phyloP scores from a whole-genome alignment of 1,140 invertebrate genomes.

The Coboldia fuscipes region DNA sequence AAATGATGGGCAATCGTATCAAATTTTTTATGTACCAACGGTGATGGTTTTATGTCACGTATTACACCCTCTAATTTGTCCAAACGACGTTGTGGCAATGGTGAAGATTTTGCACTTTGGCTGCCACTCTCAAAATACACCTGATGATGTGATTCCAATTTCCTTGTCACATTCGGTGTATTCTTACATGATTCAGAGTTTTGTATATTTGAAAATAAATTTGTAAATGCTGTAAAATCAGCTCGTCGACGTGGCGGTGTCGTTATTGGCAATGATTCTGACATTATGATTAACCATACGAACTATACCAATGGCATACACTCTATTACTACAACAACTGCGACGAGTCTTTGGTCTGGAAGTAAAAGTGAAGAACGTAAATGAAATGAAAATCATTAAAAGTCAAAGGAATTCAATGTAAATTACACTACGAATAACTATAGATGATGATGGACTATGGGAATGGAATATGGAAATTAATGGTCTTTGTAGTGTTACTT shows the following conservation, averaged over 20 bases:
- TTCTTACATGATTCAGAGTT: slow-evolving; percentile 4
- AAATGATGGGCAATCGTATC: neutral
- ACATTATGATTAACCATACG: too few species aligned
- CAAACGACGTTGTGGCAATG: slow-evolving; percentile 2
- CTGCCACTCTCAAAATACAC: neutral
- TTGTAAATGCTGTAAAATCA: neutral
- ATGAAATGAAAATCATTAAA: too few species aligned
- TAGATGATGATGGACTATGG: too few species aligned
- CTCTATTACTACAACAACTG: too few species aligned
- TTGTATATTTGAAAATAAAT: neutral
- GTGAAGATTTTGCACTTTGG: slow-evolving; percentile 2
- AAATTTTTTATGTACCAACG: neutral
- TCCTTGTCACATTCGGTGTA: slow-evolving; percentile 2
- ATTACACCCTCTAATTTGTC: slow-evolving; percentile 3
- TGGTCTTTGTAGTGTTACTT: too few species aligned
- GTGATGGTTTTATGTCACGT: slow-evolving; percentile 3
- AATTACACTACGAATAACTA: too few species aligned
- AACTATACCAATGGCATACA: too few species aligned
- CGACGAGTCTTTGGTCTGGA: too few species aligned
- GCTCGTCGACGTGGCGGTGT: neutral
- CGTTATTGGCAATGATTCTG: neutral
- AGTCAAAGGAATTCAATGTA: too few species aligned
- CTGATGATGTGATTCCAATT: slow-evolving; percentile 1
- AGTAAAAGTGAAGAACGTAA: too few species aligned
- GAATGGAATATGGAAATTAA: too few species aligned